These are phyloP conservation scores for Crax fasciolata DNA, from an alignment of 2,797 vertebrate species.

Conservation along the genomic window DNA sequence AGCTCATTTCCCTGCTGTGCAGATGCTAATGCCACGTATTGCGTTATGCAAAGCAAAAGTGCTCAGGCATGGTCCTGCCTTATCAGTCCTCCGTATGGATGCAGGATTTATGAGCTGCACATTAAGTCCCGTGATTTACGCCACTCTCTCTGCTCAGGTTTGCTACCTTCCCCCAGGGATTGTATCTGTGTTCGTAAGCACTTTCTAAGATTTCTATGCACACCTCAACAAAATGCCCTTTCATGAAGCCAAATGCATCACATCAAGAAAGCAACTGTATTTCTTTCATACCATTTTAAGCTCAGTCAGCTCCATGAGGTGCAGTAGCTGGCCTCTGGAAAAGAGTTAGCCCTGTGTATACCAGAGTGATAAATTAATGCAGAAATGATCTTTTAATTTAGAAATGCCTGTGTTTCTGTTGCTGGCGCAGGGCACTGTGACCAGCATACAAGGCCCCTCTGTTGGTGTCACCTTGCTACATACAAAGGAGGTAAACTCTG, in stretches of 20 bases:
- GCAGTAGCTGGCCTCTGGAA: constrained; percentile 30
- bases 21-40: background rate
- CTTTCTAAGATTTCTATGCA: constrained; percentile 56
- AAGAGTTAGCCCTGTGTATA: constrained; percentile 58
- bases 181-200: background rate
- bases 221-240: constrained; percentile 69
- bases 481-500: constrained; percentile 51
- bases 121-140: constrained; percentile 30
- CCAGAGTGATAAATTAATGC: constrained; percentile 55
- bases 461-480: constrained; percentile 57
- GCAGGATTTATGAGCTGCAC: constrained; percentile 25
- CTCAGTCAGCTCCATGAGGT: background rate
- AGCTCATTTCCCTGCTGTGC: background rate
- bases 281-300: constrained; percentile 53
- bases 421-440: background rate
- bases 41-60: background rate
- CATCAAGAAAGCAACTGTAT: constrained; percentile 57
- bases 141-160: constrained; percentile 13
- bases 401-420: constrained; percentile 13
- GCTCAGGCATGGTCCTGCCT: background rate
- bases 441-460: constrained; percentile 44
- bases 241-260: constrained; percentile 57
- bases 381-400: constrained; percentile 58
- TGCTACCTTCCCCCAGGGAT: constrained; percentile 42
- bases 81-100: constrained; percentile 3